Evolutionary conservation across 2,888 invertebrate genomes (phyloP), one percentile per base, ranked within the genome.

Genomic region (Platynereis dumerilii): DNA sequence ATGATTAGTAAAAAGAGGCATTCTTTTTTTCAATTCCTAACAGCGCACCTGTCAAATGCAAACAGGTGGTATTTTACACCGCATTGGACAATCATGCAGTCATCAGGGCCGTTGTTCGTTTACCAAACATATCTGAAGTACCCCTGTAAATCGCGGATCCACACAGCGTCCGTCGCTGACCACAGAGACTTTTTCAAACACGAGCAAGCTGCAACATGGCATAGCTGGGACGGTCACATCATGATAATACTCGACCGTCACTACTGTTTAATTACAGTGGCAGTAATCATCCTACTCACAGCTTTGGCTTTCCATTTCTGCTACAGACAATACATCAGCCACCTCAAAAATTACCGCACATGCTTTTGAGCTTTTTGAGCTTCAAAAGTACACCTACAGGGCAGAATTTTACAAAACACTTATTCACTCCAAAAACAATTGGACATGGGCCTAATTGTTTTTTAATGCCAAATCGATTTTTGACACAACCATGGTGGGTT

Each of bases 11-110:
- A 65, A 0, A 55, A 62, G 17, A 29, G 55, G n/a, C 48, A 57
- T 22, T 63, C 60, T 5, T 67, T 65, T 55, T 42, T 65, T 17
- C 22, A 52, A 2, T 28, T 60, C 45, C 24, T 60, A 10, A 60
- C 39, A 1, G 48, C 45, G n/a, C 29, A 45, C 22, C 34, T 60
- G 2, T 12, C 20, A 2, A 34, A n/a, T 12, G 29, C 58, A 22
- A 53, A 29, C 27, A 52, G 56, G 22, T 29, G 55, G 28, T 59
- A 59, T 45, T 27, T 69, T 10, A 44, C 69, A 10, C 69, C 67
- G 15, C 66, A 70, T 57, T 56, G 63, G 44, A 70, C 68, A 10
- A 65, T 70, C 17, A 70, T 70, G 59, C 62, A 66, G 54, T 57
- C 42, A 17, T 66, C 70, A 1, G 70, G 70, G 15, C 70, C 70